Evolutionary conservation across 2,888 invertebrate genomes (phyloP).

Genomic region (Epinotia demarniana): DNA sequence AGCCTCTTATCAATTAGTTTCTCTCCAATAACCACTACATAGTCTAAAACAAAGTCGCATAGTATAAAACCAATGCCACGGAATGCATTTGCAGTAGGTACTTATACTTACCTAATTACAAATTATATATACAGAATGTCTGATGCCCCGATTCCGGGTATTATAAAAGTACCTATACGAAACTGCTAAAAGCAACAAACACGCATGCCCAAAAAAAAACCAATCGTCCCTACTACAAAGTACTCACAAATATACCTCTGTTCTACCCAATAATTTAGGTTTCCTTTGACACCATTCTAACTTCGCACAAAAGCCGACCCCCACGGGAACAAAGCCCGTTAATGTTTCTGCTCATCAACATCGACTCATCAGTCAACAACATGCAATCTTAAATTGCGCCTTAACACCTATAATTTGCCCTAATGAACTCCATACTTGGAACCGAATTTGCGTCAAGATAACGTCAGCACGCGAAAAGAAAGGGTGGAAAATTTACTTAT

Average conservation of each 20-base stretch:
- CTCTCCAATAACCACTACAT: too few relatives aligned
- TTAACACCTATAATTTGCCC: conserved; percentile 70
- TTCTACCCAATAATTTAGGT: conserved; percentile 25
- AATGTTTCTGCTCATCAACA: conserved; percentile 63
- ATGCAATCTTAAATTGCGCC: conserved; percentile 68
- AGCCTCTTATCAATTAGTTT: too few relatives aligned
- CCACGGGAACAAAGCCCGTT: conserved; percentile 53
- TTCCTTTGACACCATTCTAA: conserved; percentile 47
- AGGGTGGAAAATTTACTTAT: conserved; percentile 49
- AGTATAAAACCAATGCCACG: too few relatives aligned
- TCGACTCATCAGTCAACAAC: conserved; percentile 51
- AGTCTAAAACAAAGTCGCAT: too few relatives aligned
- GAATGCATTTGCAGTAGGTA: too few relatives aligned
- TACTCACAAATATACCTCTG: conserved; percentile 28
- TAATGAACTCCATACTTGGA: conserved; percentile 67
- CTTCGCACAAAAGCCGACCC: conserved; percentile 41
- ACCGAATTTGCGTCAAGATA: conserved; percentile 61
- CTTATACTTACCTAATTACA: too few relatives aligned
- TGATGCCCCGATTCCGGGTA: too few relatives aligned
- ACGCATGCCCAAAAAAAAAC: conserved; percentile 12
- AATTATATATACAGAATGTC: too few relatives aligned
- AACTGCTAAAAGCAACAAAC: neutral
- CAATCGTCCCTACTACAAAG: conserved; percentile 19
- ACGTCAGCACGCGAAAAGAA: conserved; percentile 62
- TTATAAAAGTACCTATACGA: neutral